phyloP scores from a whole-genome alignment of 2,888 invertebrate species.

The Elegia similella region DNA sequence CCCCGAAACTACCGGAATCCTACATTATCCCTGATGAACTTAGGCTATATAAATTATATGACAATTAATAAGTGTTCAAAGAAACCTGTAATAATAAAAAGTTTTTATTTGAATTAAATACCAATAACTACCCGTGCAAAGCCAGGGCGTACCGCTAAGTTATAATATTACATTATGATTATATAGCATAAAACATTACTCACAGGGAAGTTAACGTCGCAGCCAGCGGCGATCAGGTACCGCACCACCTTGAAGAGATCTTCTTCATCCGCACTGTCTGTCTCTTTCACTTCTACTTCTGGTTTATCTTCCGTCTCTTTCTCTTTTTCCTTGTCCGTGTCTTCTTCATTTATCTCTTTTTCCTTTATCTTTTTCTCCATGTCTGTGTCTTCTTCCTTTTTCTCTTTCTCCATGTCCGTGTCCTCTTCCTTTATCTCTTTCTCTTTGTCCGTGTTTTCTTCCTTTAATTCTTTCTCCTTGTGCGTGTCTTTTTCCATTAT shows the following conservation, averaged over 20 bases:
- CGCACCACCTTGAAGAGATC: constrained; percentile 70
- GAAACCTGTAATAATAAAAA: too few species aligned
- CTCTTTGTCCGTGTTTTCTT: too few species aligned
- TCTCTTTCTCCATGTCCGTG: constrained; percentile 26
- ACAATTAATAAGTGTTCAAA: too few species aligned
- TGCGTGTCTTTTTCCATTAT: constrained; percentile 28
- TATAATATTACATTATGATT: too few species aligned
- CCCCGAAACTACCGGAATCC: too few species aligned
- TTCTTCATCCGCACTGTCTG: constrained; percentile 36
- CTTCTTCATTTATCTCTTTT: constrained; percentile 24
- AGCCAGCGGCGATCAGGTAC: constrained; percentile 90
- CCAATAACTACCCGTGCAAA: too few species aligned
- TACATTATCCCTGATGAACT: too few species aligned
- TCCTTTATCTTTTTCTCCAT: constrained; percentile 30
- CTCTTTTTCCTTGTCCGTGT: constrained; percentile 20
- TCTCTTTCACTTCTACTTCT: constrained; percentile 26
- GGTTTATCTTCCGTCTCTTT: constrained; percentile 26
- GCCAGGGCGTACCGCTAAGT: too few species aligned
- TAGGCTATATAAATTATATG: too few species aligned
- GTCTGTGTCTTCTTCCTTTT: constrained; percentile 20
- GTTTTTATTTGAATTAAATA: too few species aligned
- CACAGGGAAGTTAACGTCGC: constrained; percentile 88
- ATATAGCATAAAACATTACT: too few species aligned
- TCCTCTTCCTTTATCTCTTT: constrained; percentile 30
- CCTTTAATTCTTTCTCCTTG: constrained; percentile 25